Conservation (phyloP, 2,797 vertebrate genomes). For the Nannoperca obscura region DNA sequence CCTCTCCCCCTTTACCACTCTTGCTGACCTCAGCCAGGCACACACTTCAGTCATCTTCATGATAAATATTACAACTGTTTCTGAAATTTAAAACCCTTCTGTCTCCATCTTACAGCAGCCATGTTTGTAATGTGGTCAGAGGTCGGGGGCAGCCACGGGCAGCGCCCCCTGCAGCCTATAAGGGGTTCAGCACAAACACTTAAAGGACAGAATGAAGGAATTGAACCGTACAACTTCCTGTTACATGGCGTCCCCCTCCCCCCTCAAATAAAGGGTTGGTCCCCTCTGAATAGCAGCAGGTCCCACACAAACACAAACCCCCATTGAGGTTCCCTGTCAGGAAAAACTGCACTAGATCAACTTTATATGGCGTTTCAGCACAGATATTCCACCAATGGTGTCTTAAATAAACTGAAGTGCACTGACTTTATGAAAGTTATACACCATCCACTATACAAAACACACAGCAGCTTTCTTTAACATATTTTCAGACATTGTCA, state of each 20-base stretch:
- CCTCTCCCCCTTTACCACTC: conserved; percentile 30
- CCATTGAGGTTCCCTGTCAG: conserved; percentile 32
- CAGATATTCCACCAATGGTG: too few relatives aligned
- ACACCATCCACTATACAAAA: not conserved
- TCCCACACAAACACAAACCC: conserved; percentile 55
- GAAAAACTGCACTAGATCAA: conserved; percentile 18
- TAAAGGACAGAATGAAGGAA: conserved; percentile 29
- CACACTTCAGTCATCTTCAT: conserved; percentile 48
- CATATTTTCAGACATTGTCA: not conserved
- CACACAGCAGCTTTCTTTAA: not conserved
- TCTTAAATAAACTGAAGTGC: not conserved
- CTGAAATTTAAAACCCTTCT: conserved; percentile 1
- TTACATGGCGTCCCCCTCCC: conserved; percentile 25
- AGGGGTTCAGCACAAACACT: conserved; percentile 19
- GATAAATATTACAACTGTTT: conserved; percentile 28
- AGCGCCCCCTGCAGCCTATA: conserved; percentile 22
- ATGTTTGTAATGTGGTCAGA: conserved; percentile 11
- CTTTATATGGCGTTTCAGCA: not conserved
- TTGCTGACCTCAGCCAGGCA: conserved; percentile 55
- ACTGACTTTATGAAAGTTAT: not conserved
- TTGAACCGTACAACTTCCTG: conserved; percentile 41
- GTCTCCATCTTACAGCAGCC: not conserved
- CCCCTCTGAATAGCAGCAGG: conserved; percentile 36
- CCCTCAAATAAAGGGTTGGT: conserved; percentile 36
- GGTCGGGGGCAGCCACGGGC: conserved; percentile 33